These are phyloP conservation scores for Drosophila obscura DNA, from an alignment of 1,140 invertebrate species.

Conservation along the genomic window DNA sequence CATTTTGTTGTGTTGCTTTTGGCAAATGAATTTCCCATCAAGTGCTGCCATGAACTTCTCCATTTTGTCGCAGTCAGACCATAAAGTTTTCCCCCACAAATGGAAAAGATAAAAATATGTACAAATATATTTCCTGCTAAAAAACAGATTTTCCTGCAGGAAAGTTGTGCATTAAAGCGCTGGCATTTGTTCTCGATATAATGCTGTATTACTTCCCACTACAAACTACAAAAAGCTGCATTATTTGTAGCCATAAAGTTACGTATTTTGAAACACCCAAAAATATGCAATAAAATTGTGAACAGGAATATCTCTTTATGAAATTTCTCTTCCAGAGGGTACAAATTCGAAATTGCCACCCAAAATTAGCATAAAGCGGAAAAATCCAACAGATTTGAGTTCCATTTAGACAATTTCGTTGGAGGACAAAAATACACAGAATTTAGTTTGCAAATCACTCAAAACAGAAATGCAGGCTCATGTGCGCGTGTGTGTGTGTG, in stretches of 20 bases:
- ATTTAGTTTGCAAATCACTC: conserved; percentile 75
- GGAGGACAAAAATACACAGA: conserved; percentile 45
- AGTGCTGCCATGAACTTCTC: conserved; percentile 5
- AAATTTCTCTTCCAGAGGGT: background rate
- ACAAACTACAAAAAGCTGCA: no score
- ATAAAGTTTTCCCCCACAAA: background rate
- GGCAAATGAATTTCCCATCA: conserved; percentile 41
- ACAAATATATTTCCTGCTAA: background rate
- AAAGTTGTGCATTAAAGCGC: background rate
- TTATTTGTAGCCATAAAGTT: no score
- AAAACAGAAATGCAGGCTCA: conserved; percentile 25
- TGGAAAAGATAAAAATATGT: conserved; percentile 50
- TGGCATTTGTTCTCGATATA: no score
- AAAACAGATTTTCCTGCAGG: conserved; percentile 16
- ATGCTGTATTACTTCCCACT: no score
- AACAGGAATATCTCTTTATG: background rate
- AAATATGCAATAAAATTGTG: conserved; percentile 15
- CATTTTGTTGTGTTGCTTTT: conserved; percentile 9
- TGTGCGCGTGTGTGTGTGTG: conserved; percentile 8
- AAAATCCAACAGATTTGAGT: conserved; percentile 5
- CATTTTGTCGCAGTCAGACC: background rate
- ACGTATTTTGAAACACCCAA: conserved; percentile 2
- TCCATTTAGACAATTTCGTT: conserved; percentile 26
- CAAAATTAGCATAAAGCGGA: conserved; percentile 55
- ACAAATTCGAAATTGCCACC: conserved; percentile 35